A percentile compares a stretch with the other conserved stretches of the same genome.
Conservation (phyloP, 2,113 vertebrate species). For the Saccopteryx leptura region DNA sequence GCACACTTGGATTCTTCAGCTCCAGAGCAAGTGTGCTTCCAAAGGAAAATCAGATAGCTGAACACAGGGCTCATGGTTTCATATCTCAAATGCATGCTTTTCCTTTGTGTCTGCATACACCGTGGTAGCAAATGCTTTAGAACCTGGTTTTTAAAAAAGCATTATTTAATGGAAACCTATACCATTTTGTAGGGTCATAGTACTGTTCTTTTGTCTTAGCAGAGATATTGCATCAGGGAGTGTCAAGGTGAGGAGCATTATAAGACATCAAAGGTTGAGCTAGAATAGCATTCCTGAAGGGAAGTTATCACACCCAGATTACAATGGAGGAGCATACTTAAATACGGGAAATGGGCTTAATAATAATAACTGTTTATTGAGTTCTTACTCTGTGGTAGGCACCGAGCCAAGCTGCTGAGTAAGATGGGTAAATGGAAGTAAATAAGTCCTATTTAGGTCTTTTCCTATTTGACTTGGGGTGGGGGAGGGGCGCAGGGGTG, state of each 20-base stretch:
- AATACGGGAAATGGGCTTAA: background rate
- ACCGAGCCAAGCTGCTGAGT: slow-evolving; percentile 31
- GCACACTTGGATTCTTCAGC: background rate
- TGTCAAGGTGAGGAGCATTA: background rate
- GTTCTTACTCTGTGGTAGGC: background rate
- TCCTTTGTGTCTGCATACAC: background rate
- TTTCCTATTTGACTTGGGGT: background rate
- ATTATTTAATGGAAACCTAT: background rate
- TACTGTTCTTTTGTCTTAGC: slow-evolving; percentile 29
- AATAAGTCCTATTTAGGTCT: background rate
- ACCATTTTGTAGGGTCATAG: background rate
- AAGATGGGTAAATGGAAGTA: background rate
- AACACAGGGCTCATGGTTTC: background rate
- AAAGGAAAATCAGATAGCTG: slow-evolving; percentile 14
- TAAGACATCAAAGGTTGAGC: background rate
- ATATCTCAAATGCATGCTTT: background rate
- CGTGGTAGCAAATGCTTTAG: background rate
- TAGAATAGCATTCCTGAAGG: background rate
- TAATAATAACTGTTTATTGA: slow-evolving; percentile 7
- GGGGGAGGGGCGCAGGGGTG: too few species aligned
- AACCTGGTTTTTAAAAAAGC: background rate
- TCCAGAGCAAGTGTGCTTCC: background rate
- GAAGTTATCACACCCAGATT: background rate
- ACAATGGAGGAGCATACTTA: slow-evolving; percentile 27
- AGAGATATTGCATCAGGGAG: background rate